Conservation (phyloP, 2,797 vertebrate genomes). For the Macropodus opercularis region DNA sequence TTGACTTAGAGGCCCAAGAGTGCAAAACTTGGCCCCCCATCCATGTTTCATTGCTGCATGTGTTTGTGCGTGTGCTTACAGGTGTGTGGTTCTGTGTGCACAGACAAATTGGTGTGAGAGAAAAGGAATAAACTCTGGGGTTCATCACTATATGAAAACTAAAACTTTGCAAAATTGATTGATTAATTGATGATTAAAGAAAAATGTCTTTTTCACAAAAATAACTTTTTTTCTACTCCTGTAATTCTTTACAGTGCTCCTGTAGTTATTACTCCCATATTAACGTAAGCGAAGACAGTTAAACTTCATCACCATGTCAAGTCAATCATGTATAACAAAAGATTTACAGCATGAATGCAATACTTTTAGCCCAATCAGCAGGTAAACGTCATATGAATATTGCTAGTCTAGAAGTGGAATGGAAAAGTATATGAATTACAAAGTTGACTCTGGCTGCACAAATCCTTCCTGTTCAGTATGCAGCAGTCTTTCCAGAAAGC, state of each 20-base stretch:
- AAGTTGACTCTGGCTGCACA: not conserved
- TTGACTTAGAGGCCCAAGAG: slow-evolving; percentile 82
- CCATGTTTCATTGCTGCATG: slow-evolving; percentile 63
- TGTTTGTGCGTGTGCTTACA: slow-evolving; percentile 37
- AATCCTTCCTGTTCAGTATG: slow-evolving; percentile 2
- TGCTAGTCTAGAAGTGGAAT: too few species aligned
- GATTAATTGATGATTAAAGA: too few species aligned
- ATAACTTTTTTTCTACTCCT: too few species aligned
- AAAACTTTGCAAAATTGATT: slow-evolving; percentile 17
- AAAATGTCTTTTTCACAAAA: too few species aligned
- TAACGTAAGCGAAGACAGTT: too few species aligned
- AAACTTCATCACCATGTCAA: too few species aligned
- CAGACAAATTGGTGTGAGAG: slow-evolving; percentile 1
- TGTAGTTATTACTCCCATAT: too few species aligned
- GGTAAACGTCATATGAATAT: too few species aligned
- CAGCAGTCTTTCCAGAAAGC: slow-evolving; percentile 8
- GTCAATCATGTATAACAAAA: too few species aligned
- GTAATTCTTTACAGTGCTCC: too few species aligned
- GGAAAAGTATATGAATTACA: not conserved
- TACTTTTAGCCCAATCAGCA: too few species aligned
- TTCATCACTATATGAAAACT: slow-evolving; percentile 4
- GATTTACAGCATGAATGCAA: too few species aligned
- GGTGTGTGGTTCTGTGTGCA: slow-evolving; percentile 15
- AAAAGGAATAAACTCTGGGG: not conserved
- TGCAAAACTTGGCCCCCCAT: slow-evolving; percentile 72